Percentiles rank a stretch among this genome's conserved stretches.
Conservation (phyloP, 2,113 vertebrate species). For the Microcebus griseorufus region DNA sequence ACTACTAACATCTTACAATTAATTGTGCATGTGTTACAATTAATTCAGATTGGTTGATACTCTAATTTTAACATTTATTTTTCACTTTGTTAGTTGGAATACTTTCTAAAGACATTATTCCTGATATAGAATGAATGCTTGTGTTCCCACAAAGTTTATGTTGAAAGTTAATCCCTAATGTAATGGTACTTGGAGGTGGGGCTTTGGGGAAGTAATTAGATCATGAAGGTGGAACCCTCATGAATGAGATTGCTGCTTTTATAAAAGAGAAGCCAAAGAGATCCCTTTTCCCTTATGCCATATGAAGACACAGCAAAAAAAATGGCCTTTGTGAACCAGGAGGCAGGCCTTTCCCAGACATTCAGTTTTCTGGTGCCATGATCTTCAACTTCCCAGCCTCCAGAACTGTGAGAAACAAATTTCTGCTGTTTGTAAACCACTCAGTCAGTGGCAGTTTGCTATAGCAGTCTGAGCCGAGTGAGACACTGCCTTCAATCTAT, state of each 20-base stretch:
- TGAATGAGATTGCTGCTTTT: neutral
- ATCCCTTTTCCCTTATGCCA: neutral
- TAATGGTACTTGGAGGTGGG: neutral
- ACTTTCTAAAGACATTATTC: neutral
- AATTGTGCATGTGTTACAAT: too few relatives aligned
- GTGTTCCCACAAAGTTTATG: neutral
- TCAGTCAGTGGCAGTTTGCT: neutral
- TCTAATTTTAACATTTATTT: too few relatives aligned
- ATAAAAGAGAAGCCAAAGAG: neutral
- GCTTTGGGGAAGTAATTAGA: neutral
- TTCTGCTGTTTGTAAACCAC: neutral
- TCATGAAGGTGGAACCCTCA: neutral
- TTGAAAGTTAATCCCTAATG: neutral
- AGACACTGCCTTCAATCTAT: neutral
- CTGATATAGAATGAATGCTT: neutral
- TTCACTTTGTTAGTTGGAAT: neutral
- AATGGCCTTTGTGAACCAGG: neutral
- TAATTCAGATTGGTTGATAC: too few relatives aligned
- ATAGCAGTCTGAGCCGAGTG: neutral
- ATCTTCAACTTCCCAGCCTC: neutral
- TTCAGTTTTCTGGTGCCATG: neutral
- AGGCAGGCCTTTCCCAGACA: neutral
- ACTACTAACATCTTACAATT: too few relatives aligned
- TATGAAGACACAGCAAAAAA: neutral
- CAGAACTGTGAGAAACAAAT: neutral